Evolutionary conservation across 30 jellyfish, hydroid and myxozoan species (phyloP).

Genomic region (Sanderia malayensis): DNA sequence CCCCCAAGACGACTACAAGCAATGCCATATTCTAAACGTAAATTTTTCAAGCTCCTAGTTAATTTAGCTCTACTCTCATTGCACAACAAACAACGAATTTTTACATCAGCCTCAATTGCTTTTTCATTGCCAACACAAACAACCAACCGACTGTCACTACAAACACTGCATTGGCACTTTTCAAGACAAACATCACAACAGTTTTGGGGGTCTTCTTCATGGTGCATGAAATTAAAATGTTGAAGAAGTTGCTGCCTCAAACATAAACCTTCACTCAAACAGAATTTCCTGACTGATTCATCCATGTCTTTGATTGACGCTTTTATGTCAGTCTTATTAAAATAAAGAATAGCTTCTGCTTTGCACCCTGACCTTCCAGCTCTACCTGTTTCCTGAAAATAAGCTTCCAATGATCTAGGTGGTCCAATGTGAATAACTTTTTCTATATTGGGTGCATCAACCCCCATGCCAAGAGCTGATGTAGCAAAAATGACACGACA

Average conservation of each 20-base stretch:
- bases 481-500: slow-evolving; percentile 1
- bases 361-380: slow-evolving; percentile 3
- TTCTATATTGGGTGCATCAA: background rate
- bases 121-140: background rate
- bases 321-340: slow-evolving; percentile 22
- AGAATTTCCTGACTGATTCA: slow-evolving; percentile 15
- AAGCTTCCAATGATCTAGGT: slow-evolving; percentile 8
- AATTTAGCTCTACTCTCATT: background rate
- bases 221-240: background rate
- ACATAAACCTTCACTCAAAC: slow-evolving; percentile 10
- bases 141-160: background rate
- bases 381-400: slow-evolving; percentile 10
- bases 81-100: background rate
- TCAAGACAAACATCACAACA: background rate
- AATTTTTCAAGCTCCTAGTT: background rate
- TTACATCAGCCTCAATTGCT: background rate
- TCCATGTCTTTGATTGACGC: background rate
- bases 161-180: background rate
- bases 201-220: background rate
- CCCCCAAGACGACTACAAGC: background rate
- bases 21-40: background rate
- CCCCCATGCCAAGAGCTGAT: slow-evolving; percentile 17
- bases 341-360: slow-evolving; percentile 4
- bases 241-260: slow-evolving; percentile 15
- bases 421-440: slow-evolving; percentile 10